Conservation (phyloP, 2,113 vertebrate genomes). For the Brachyistius frenatus region DNA sequence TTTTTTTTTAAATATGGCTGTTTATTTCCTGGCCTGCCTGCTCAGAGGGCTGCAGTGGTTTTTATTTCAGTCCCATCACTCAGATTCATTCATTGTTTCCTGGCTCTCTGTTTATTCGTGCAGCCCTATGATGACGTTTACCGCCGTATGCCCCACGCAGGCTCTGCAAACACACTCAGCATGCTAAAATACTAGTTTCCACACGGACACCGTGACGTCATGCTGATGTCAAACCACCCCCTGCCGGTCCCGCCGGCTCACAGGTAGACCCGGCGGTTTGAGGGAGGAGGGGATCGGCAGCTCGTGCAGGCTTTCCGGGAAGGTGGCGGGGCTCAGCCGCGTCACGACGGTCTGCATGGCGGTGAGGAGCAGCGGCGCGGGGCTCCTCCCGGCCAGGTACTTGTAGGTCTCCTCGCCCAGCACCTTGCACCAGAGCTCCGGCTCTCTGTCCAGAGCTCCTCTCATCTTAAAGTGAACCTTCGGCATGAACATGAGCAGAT, state of each 20-base stretch:
- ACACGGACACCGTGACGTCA: constrained; percentile 9
- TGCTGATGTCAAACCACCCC: constrained; percentile 50
- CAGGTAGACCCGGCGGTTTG: constrained; percentile 78
- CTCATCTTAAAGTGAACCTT: constrained; percentile 85
- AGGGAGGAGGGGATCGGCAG: constrained; percentile 89
- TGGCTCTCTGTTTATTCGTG: no score
- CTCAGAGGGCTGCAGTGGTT: no score
- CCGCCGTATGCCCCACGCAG: no score
- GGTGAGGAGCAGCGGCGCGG: constrained; percentile 86
- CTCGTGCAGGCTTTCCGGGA: constrained; percentile 87
- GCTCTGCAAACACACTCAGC: not conserved
- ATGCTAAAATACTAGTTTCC: not conserved
- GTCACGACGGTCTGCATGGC: constrained; percentile 88
- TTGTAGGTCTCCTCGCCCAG: constrained; percentile 87
- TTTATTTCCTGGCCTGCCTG: no score
- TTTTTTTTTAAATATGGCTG: no score
- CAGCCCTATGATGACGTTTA: no score
- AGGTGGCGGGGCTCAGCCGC: constrained; percentile 86
- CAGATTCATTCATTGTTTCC: no score
- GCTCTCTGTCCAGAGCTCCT: constrained; percentile 81
- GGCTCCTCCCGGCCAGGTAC: constrained; percentile 85
- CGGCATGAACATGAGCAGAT: constrained; percentile 89
- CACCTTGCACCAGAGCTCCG: constrained; percentile 82
- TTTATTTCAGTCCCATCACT: no score
- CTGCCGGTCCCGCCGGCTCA: constrained; percentile 23